Base-by-base conservation (phyloP, 2,888 invertebrate genomes). In the Tinea semifulvella region DNA sequence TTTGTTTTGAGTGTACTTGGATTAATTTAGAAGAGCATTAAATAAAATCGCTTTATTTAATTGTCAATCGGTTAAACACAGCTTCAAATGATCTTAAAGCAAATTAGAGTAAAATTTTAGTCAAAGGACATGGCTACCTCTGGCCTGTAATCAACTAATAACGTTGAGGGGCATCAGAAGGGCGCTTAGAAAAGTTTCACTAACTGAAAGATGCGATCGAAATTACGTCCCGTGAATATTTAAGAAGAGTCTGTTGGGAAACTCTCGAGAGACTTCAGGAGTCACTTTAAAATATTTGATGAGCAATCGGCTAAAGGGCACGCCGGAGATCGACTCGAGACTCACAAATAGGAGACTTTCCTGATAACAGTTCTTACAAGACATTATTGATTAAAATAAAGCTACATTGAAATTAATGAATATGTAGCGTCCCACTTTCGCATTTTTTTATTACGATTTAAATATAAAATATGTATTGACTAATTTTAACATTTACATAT, bases 241-340 rank as follows among this genome's bases (percentile, higher is more conserved):
- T 72, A 68, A 74, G 67, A 62, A 65, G 63, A 65, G 63, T 58
- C 58, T 59, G 57, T 63, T 57, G 56, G 65, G 63, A 52, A 55
- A 61, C 70, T 76, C 75, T 73, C 74, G 38, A 73, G 73, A 66
- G 68, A 56, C 50, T 60, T 56, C 53, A 48, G 61, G 59, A 67
- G 63, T 64, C 69, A 67, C 72, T 74, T 38, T 68, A 67, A 68
- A 72, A 66, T 66, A 60, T 61, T 68, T 69, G 72, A 76, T 70
- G 71, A 73, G 69, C 67, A 66, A 68, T 71, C 60, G 57, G 65
- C 64, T 66, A 65, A 63, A 53, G 55, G 54, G 20, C n/a, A 20
- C 27, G 26, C 14, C 7, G 27, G n/a, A 22, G 17, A 17, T 38
- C 38, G 38, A 31, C 22, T n/a, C n/a, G 8, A 22, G 22, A 5